These are phyloP conservation scores for Dermolepida albohirtum DNA, from an alignment of 2,888 invertebrate genomes.

Conservation along the genomic window DNA sequence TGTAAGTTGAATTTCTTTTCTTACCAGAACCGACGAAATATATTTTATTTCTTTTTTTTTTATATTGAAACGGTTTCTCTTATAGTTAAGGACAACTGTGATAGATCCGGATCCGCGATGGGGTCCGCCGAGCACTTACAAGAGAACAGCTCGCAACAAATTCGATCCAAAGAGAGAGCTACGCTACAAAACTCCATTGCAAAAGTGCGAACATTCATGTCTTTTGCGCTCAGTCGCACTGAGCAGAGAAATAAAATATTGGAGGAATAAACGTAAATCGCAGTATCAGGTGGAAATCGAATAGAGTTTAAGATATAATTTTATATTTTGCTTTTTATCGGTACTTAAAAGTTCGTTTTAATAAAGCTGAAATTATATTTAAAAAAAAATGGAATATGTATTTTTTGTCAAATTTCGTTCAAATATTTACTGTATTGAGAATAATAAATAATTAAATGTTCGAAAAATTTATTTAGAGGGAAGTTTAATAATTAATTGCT, in stretches of 20 bases:
- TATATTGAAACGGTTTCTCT: not conserved
- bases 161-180: constrained; percentile 40
- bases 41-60: not conserved
- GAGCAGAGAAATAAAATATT: constrained; percentile 26
- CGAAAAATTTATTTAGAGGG: no score
- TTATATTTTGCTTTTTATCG: no score
- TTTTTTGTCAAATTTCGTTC: no score
- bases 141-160: constrained; percentile 13
- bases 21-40: no score
- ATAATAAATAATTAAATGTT: no score
- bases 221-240: constrained; percentile 12
- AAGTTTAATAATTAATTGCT: no score
- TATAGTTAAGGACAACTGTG: constrained; percentile 14
- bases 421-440: no score
- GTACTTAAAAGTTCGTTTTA: no score
- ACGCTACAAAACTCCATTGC: constrained; percentile 26
- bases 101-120: constrained; percentile 29
- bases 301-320: no score
- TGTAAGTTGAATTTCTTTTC: constrained; percentile 7
- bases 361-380: no score
- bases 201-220: constrained; percentile 37
- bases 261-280: constrained; percentile 28
- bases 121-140: constrained; percentile 29
- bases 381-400: no score
- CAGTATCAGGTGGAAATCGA: constrained; percentile 5